Conservation (phyloP, 2,888 invertebrate genomes). For the Ganaspis brasiliensis region DNA sequence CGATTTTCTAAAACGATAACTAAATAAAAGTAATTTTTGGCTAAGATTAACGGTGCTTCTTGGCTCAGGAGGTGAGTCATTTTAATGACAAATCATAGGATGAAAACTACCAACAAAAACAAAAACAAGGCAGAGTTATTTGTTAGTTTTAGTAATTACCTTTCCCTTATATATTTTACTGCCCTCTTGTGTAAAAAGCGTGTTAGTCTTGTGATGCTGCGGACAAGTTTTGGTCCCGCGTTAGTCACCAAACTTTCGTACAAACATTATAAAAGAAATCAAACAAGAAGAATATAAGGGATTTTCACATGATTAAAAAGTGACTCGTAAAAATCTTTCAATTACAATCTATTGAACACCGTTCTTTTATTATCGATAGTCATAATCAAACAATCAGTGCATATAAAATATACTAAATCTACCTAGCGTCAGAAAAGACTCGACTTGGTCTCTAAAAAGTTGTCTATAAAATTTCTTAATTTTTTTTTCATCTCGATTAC, state of each 20-base stretch:
- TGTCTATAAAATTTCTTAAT: constrained; percentile 77
- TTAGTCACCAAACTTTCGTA: constrained; percentile 46
- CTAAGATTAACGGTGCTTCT: constrained; percentile 77
- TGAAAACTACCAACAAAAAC: constrained; percentile 62
- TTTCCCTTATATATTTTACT: constrained; percentile 66
- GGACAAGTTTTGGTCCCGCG: constrained; percentile 20
- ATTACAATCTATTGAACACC: constrained; percentile 80
- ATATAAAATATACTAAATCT: constrained; percentile 81
- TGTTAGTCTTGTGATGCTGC: constrained; percentile 42
- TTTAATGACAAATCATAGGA: constrained; percentile 63
- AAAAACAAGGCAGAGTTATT: constrained; percentile 59
- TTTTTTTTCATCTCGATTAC: constrained; percentile 53
- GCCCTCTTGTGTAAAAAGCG: constrained; percentile 43
- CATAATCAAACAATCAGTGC: constrained; percentile 81
- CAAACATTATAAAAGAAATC: constrained; percentile 33
- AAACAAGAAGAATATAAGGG: constrained; percentile 43
- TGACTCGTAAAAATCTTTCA: constrained; percentile 61
- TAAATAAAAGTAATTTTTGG: constrained; percentile 80
- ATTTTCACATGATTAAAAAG: constrained; percentile 42
- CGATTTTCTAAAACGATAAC: constrained; percentile 65
- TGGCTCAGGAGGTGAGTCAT: constrained; percentile 59
- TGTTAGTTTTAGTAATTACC: constrained; percentile 75
- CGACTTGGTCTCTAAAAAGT: constrained; percentile 75
- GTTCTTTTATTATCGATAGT: constrained; percentile 80
- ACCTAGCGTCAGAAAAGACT: constrained; percentile 80